Evolutionary conservation across 2,113 vertebrate genomes (phyloP), one percentile per base, ranked within the genome.

Genomic region (Macrotis lagotis): DNA sequence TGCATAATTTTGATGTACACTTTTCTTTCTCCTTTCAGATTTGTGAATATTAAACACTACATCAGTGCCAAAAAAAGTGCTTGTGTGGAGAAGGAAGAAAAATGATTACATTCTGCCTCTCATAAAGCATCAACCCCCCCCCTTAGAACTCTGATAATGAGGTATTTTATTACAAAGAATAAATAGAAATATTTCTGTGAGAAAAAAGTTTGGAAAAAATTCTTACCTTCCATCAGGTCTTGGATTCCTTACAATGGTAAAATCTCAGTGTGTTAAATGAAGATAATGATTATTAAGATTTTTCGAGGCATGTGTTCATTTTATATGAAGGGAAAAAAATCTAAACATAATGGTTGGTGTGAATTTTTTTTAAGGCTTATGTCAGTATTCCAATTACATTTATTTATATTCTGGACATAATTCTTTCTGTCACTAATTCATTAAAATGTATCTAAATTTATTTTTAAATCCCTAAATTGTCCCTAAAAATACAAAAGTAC

Each of bases 11-110:
- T 83, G 55, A 83, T 83, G 66, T 83, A 83, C 66, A 83, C n/a
- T 83, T 83, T 83, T 44, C n/a, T 83, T 83, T 83, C 66, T 83
- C 66, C 66, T 83, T 83, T 83, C 19, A 83, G 66, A 83, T 83
- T 83, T 83, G 66, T 83, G 66, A 83, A 83, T 83, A 83, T 83
- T 83, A 83, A 83, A 83, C 66, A 83, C n/a, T 83, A n/a, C 66
- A 83, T 44, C n/a, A 24, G 37, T 83, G 66, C 66, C 66, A 83
- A 83, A 83, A 83, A 83, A 83, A 83, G 66, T 83, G 19, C 44
- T 83, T 83, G 44, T 83, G 66, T 83, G n/a, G 66, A 83, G 66
- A 83, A 83, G 66, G 66, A 83, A 83, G 66, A 83, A 83, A 83
- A 83, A 83, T 83, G 66, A 83, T 83, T 44, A 83, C 66, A 83